Evolutionary conservation across 1,140 invertebrate genomes (phyloP), one percentile per base, ranked within the genome.

Genomic region (Diachasma alloeum): DNA sequence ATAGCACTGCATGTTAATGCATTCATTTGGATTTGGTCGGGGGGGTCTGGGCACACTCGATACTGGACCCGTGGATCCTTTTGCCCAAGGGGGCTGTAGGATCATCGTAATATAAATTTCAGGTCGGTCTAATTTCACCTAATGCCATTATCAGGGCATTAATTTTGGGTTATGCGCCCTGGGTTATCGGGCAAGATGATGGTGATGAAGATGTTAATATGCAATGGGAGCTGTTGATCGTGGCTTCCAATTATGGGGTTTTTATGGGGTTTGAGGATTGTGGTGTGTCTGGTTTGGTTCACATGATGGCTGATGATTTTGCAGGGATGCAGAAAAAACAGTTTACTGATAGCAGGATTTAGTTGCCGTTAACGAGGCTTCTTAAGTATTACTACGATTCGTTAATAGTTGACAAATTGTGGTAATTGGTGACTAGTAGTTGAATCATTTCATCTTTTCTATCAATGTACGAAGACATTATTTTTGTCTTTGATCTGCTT

Each of bases 1-100:
- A 83, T 82, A 83, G 78, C 77, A 76, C 81, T 74, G 78, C 80
- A 81, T 81, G 80, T 78, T 84, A 82, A 82, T 83, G 78, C 31
- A 69, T 77, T 44, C 46, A 63, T 63, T 67, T 39, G 39, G 42
- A 72, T 39, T 37, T 68, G 59, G 42, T 48, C 66, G 42, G 42
- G 39, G n/a, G 31, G 2, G 26, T 53, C 31, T 53, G 6, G 10
- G 39, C 4, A 13, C 37, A 19, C 39, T 42, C 66, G 13, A 74
- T 53, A 53, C 17, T 22, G 13, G 37, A 36, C 56, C 0, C 4
- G 26, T 9, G 5, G 10, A 63, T 63, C 56, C 31, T 19, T 42
- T 22, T 56, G 36, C 73, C 22, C 56, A 15, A 37, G 46, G 26
- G 48, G 42, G 67, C 63, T 44, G 37, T 53, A 67, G 48, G 63